Evolutionary conservation across 2,888 invertebrate species (phyloP), one percentile per base, ranked within the genome.

Genomic region (Zaprionus obscuricornis): DNA sequence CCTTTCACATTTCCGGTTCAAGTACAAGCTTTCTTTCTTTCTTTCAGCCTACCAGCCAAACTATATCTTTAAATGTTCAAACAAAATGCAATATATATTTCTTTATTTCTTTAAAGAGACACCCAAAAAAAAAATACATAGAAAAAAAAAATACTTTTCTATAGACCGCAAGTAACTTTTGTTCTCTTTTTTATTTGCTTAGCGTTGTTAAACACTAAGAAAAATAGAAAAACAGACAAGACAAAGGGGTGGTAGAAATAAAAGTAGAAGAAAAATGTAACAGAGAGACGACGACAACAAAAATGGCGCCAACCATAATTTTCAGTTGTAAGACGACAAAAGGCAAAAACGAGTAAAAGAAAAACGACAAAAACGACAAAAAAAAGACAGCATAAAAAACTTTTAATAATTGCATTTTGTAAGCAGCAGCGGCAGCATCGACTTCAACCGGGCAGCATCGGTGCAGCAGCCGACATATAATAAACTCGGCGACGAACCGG

Each of bases 401-500:
- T 77, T 82, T 71, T 82, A 67, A 82, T 85, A 79, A 79, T 79
- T 79, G 79, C 83, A 85, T 79, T 85, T 77, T 62, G 62, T 47
- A 46, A 59, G 59, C 50, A 40, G 27, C 43, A 14, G 22, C 34
- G 18, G 29, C 43, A 37, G 45, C 66, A 56, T 64, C 64, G 50
- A 58, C 66, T 74, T 56, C 37, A 64, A 68, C 47, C 42, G 65
- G 43, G 51, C 59, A 59, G 47, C 75, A n/a, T n/a, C n/a, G n/a
- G n/a, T n/a, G n/a, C n/a, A n/a, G n/a, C n/a, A n/a, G n/a, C n/a
- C n/a, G n/a, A n/a, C n/a, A n/a, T n/a, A 67, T 74, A 79, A 83
- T 78, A 83, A 83, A 76, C 79, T 75, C 70, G 59, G 57, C 62
- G 51, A 57, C 42, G 62, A 63, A 34, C 50, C 64, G 69, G 75